Base-by-base conservation (phyloP, 2,888 invertebrate species). In the Drosophila trichaetosa region DNA sequence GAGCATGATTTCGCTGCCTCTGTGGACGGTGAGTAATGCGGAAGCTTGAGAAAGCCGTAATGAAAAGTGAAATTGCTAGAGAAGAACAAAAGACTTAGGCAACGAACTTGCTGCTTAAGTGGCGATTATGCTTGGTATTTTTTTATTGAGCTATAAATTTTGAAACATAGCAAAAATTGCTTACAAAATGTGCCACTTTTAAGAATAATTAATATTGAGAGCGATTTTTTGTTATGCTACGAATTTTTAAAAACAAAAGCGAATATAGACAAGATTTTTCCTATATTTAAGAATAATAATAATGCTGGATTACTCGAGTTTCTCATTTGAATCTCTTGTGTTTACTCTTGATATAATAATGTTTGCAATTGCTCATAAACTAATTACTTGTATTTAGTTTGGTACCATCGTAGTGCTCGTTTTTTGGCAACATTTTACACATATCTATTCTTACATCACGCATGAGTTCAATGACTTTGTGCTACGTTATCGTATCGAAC, bases 381-480 rank as follows among this genome's bases (percentile, higher is more conserved):
- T 4, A 29, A 33, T 34, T 31, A n/a, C 40, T 51, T 33, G 11
- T 18, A 36, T 40, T 48, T 42, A 21, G 46, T 65, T 49, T 59
- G 49, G 31, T 38, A 29, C 7, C 34, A 49, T 27, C 27, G 24
- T 33, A 59, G 27, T 42, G n/a, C 27, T 21, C 24, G 36, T 18
- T 40, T 62, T 21, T n/a, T 48, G 27, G 42, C 46, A 40, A 63
- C 46, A 57, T 46, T 51, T 49, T 24, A 24, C 4, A 13, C 21
- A 54, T 27, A 63, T 4, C 8, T 5, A 10, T 36, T 36, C 34
- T 38, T 13, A 29, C 38, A 56, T 80, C 83, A 83, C 60, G 11
- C 52, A 66, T 34, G 34, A 53, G 83, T 84, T 84, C 83, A 88
- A 76, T 72, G 88, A 88, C 83, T 57, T 68, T 58, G 13, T 4